These are phyloP conservation scores for Tipula lateralis DNA, from an alignment of 2,888 invertebrate genomes.

Conservation along the genomic window DNA sequence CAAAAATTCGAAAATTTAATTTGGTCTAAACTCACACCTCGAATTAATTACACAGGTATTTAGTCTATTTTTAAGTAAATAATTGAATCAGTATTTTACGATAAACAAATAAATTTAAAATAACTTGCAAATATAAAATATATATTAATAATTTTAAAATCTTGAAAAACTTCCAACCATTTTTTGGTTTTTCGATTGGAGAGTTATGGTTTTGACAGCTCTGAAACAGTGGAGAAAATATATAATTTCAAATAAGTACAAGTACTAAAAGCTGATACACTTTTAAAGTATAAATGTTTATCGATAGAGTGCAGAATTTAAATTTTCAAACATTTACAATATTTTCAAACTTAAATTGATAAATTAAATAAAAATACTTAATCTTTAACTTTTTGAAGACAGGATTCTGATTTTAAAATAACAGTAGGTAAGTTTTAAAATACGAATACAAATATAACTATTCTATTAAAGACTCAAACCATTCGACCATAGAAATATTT, in stretches of 20 bases:
- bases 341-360: too few species aligned
- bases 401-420: too few species aligned
- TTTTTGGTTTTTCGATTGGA: not conserved
- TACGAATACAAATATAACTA: too few species aligned
- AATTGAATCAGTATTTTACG: not conserved
- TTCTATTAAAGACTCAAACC: too few species aligned
- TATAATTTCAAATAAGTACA: not conserved
- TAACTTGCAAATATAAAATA: not conserved
- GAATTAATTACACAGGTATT: not conserved
- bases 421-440: too few species aligned
- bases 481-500: too few species aligned
- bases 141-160: not conserved
- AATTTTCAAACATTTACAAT: too few species aligned
- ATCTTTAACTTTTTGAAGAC: too few species aligned
- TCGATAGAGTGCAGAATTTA: not conserved
- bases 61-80: not conserved
- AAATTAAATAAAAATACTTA: too few species aligned
- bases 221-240: not conserved
- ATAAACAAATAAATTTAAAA: constrained; percentile 1
- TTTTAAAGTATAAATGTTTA: not conserved
- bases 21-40: not conserved
- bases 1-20: not conserved
- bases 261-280: not conserved
- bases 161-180: not conserved
- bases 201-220: not conserved